Percentiles rank a stretch among this genome's conserved stretches.
Conservation (phyloP, 2,113 vertebrate genomes). For the Vireo altiloquus region DNA sequence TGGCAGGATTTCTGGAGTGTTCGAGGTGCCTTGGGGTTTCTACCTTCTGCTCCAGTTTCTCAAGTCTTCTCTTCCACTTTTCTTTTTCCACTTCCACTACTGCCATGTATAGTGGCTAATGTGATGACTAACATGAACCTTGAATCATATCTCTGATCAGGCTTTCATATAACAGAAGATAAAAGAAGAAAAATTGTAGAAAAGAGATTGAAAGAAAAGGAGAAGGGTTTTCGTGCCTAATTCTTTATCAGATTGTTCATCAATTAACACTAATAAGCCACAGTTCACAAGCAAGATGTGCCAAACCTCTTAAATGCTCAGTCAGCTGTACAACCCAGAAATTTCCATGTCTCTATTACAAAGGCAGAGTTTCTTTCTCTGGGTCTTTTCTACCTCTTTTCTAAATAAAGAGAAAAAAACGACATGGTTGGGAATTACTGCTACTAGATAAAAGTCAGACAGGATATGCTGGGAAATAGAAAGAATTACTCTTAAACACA, state of each 20-base stretch:
- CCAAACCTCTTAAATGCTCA: neutral
- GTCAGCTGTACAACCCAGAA: neutral
- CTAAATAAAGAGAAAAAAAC: neutral
- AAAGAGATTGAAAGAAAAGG: neutral
- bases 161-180: neutral
- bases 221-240: neutral
- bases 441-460: neutral
- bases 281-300: neutral
- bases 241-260: neutral
- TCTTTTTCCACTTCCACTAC: neutral
- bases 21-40: neutral
- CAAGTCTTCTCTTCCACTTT: neutral
- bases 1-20: neutral
- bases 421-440: neutral
- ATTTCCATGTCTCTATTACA: neutral
- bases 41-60: slow-evolving; percentile 16
- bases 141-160: neutral
- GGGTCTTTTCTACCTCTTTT: neutral
- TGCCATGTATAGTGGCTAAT: neutral
- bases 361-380: neutral
- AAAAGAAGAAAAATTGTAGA: neutral
- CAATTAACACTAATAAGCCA: neutral
- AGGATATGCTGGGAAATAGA: neutral
- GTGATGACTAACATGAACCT: neutral
- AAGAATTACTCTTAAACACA: neutral